Evolutionary conservation across 2,113 vertebrate species (phyloP).

Genomic region (Scatophagus argus): DNA sequence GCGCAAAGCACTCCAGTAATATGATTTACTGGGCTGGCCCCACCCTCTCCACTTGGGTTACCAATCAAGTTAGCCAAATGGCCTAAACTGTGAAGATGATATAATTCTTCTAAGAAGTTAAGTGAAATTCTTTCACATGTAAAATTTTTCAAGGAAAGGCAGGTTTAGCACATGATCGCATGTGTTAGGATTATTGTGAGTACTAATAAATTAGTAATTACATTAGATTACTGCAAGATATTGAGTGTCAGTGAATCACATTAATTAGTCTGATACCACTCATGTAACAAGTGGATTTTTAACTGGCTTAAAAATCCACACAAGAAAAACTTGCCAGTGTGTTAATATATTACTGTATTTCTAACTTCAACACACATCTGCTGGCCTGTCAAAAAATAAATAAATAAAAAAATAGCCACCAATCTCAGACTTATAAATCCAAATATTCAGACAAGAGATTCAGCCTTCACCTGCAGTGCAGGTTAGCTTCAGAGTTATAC

Average conservation of each 20-base stretch:
- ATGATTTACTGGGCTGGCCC: conserved; percentile 72
- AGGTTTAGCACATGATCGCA: neutral
- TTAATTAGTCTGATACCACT: conserved; percentile 7
- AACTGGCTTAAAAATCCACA: neutral
- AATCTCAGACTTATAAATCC: conserved; percentile 10
- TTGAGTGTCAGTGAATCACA: neutral
- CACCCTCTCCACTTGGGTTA: conserved; percentile 64
- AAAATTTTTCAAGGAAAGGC: conserved; percentile 17
- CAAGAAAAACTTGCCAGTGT: neutral
- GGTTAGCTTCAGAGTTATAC: conserved; percentile 3
- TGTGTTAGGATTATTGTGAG: neutral
- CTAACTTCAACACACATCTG: neutral
- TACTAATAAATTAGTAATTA: neutral
- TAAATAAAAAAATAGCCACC: neutral
- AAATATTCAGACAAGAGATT: conserved; percentile 8
- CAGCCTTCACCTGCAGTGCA: conserved; percentile 9
- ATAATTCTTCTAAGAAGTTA: conserved; percentile 48
- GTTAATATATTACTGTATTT: neutral
- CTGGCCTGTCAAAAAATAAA: neutral
- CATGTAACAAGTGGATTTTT: conserved; percentile 7
- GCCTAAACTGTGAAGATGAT: conserved; percentile 58
- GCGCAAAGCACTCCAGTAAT: conserved; percentile 67
- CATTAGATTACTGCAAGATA: neutral
- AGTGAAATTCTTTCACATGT: conserved; percentile 44
- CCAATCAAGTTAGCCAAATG: conserved; percentile 74